Evolutionary conservation across 37 sponge, comb jelly and placozoan genomes (phyloP), one percentile per base, ranked within the genome.

Genomic region (Cliona cf. orientalis): DNA sequence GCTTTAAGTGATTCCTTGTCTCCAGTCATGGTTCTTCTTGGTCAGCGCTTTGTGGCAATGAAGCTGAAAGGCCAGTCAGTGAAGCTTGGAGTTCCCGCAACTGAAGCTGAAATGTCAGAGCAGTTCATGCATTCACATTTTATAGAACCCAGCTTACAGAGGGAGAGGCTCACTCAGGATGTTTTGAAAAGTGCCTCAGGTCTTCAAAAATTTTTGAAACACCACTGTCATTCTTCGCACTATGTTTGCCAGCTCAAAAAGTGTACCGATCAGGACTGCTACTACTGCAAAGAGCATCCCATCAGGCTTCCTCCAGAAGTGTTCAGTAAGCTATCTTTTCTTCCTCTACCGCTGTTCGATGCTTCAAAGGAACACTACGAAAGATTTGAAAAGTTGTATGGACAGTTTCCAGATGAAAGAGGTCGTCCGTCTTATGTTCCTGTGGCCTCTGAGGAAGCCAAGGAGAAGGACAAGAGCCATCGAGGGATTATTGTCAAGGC

Each of bases 251-350:
- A 72, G n/a, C 2, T 72, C 28, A 72, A 72, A 25, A 72, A 72
- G 49, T 72, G 73, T 14, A 44, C 49, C 5, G 44, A 42, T 46
- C 5, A n/a, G 9, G 38, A 40, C 7, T 75, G 75, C 31, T 37
- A 3, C 6, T 75, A 75, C 38, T 75, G 75, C 60, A 35, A n/a
- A 38, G 60, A 75, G 38, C 75, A 75, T 43, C 75, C 75, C 11
- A 57, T 75, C 3, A 3, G 59, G 22, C n/a, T 56, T n/a, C 38
- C 37, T 56, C 21, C 55, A 11, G 58, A 34, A 2, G 9, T 75
- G 3, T 72, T 72, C 44, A 23, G 25, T 9, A 43, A 42, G 3
- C 14, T 72, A n/a, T 25, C 6, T n/a, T 61, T n/a, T 28, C 12
- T 61, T n/a, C 63, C 63, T 26, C 63, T 61, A 6, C 63, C 63